phyloP scores from a whole-genome alignment of 2,797 vertebrate genomes.

The Pogoniulus pusillus region DNA sequence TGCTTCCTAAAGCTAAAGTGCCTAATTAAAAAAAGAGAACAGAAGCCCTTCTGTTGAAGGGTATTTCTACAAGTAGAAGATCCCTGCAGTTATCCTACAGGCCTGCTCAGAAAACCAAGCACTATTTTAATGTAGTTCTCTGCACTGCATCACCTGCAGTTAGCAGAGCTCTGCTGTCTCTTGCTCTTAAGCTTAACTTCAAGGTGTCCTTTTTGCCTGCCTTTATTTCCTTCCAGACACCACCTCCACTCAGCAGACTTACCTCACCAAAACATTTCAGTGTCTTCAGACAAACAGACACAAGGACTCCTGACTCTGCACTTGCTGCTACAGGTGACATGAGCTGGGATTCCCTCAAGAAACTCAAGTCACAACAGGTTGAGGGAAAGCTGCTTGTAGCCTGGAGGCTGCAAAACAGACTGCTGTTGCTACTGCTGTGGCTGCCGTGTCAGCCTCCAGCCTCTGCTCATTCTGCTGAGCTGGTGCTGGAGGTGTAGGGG shows the following conservation, averaged over 20 bases:
- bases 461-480: background rate
- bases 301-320: background rate
- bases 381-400: background rate
- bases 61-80: background rate
- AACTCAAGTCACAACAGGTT: background rate
- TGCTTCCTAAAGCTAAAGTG: background rate
- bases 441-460: background rate
- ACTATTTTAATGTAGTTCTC: background rate
- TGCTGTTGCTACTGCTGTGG: background rate
- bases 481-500: background rate
- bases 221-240: background rate
- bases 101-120: background rate
- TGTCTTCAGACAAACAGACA: background rate
- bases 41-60: background rate
- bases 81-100: background rate
- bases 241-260: background rate
- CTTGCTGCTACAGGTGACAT: background rate
- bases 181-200: background rate
- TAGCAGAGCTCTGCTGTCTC: background rate
- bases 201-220: background rate
- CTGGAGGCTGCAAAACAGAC: background rate
- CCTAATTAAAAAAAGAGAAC: background rate
- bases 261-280: background rate
- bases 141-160: background rate
- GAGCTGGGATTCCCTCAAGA: background rate